Evolutionary conservation across 2,113 vertebrate species (phyloP), one percentile per base, ranked within the genome.

Genomic region (Leucopsar rothschildi): DNA sequence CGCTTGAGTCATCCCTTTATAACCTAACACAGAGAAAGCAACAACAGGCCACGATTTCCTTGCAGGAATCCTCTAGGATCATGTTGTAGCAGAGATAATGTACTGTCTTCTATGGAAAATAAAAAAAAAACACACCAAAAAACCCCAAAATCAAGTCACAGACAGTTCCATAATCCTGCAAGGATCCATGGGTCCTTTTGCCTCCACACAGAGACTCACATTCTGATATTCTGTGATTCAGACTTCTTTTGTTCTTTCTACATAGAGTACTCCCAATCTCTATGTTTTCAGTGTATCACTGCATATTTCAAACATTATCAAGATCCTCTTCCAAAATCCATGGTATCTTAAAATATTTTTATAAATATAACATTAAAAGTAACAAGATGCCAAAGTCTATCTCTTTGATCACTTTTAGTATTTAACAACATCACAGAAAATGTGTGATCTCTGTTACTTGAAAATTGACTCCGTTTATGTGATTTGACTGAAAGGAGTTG

Each of bases 71-170:
- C 17, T 69, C 52, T 40, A 70, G 42, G 6, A 35, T 50, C 19
- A 20, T 39, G 6, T 50, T 25, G 9, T 16, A 31, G 28, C 20
- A 17, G 8, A 71, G 9, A 75, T 37, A 1, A 49, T 37, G 8
- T 15, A 35, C 35, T 39, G 2, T 28, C 6, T 42, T 20, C 20
- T 14, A 20, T 10, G 7, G 11, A 29, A 79, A 55, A 55, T 24
- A n/a, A 29, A 31, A 27, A 35, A n/a, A 28, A 28, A 7, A 2
- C 4, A 25, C 8, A 33, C 5, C 2, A 20, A 35, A 12, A 47
- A 15, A 3, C 0, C 2, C 6, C 6, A 0, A 64, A 71, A 40
- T 2, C 9, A 73, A 33, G 11, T 53, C 6, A 61, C 1, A 2
- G 12, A 29, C 8, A 45, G 12, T 35, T 16, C 11, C 27, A 84